These are phyloP conservation scores for Rhopalosiphum nymphaeae DNA, from an alignment of 2,888 invertebrate species.

Conservation along the genomic window DNA sequence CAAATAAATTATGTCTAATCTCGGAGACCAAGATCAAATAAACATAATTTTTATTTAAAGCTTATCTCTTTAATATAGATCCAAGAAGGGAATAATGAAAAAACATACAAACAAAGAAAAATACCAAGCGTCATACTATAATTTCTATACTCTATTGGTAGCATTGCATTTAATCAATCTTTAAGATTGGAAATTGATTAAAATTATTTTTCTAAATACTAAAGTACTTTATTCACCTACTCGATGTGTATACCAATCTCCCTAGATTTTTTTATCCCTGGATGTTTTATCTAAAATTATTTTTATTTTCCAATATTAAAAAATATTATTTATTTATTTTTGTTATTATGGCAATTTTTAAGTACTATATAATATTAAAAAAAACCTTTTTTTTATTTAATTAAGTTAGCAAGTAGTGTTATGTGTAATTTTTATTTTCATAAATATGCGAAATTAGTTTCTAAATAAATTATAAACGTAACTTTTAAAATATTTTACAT, in stretches of 20 bases:
- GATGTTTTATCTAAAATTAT: not conserved
- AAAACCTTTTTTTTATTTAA: not conserved
- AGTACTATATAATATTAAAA: not conserved
- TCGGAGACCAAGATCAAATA: not conserved
- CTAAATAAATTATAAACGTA: not conserved
- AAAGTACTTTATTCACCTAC: not conserved
- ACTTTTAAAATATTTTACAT: not conserved
- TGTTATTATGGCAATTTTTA: not conserved
- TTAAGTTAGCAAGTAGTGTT: not conserved
- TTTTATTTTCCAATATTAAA: not conserved
- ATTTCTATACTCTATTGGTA: not conserved
- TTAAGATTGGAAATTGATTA: not conserved
- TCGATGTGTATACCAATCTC: not conserved
- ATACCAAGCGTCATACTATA: not conserved
- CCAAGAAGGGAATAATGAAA: not conserved
- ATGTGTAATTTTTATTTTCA: not conserved
- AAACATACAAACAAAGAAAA: not conserved
- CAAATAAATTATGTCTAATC: not conserved
- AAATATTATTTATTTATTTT: not conserved
- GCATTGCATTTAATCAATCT: not conserved
- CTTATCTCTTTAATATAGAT: not conserved
- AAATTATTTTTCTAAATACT: not conserved
- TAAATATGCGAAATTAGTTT: not conserved
- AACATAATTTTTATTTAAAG: not conserved
- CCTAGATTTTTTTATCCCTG: not conserved